Evolutionary conservation across 2,888 invertebrate genomes (phyloP), one percentile per base, ranked within the genome.

Genomic region (Tupiocoris notatus): DNA sequence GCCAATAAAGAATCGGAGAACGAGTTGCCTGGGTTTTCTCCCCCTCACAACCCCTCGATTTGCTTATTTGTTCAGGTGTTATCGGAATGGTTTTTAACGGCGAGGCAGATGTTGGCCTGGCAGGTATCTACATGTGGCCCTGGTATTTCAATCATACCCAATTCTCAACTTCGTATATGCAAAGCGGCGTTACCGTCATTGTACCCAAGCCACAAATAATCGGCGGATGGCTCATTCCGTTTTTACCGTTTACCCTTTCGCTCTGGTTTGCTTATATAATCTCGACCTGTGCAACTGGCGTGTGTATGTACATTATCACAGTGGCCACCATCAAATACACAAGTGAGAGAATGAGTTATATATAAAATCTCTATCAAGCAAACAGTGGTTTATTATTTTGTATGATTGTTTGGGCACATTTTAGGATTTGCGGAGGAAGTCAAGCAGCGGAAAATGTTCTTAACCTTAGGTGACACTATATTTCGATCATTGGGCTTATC

Each of bases 1-100:
- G n/a, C n/a, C n/a, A n/a, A n/a, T n/a, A n/a, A n/a, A n/a, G n/a
- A n/a, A n/a, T n/a, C n/a, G n/a, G n/a, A n/a, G n/a, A n/a, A n/a
- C n/a, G n/a, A n/a, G n/a, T n/a, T n/a, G n/a, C n/a, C n/a, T n/a
- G n/a, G n/a, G n/a, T n/a, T n/a, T n/a, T n/a, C n/a, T n/a, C n/a
- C n/a, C n/a, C n/a, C n/a, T n/a, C n/a, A n/a, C n/a, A n/a, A n/a
- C n/a, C n/a, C n/a, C n/a, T n/a, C n/a, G n/a, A n/a, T n/a, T n/a
- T n/a, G n/a, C n/a, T n/a, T n/a, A n/a, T 39, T 3, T 39, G n/a
- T 77, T 70, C 66, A 78, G 78, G 78, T n/a, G 61, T 63, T 2
- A 17, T 75, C n/a, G 78, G 78, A 18, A 74, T 70, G 21, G 54
- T 77, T 3, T 78, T 68, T 61, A 62, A 18, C 1, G 78, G 77